Percentiles rank a stretch among this genome's conserved stretches.
phyloP scores from a whole-genome alignment of 2,113 vertebrate genomes.

The Caranx melampygus region DNA sequence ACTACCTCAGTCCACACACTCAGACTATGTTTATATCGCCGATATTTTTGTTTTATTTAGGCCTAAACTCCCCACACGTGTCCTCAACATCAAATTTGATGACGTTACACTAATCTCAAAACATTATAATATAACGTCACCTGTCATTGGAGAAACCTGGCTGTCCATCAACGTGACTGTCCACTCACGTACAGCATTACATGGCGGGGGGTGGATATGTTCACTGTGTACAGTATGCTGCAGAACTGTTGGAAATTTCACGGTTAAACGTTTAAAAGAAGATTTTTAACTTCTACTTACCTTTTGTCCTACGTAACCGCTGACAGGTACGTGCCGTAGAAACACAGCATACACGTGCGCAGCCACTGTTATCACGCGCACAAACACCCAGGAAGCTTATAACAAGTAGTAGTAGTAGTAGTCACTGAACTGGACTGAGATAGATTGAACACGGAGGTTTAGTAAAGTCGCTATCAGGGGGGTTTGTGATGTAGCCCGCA shows the following conservation, averaged over 20 bases:
- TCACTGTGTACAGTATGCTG: constrained; percentile 89
- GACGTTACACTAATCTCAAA: constrained; percentile 83
- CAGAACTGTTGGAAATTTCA: constrained; percentile 78
- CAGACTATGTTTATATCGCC: background rate
- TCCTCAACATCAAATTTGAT: constrained; percentile 67
- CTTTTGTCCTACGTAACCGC: constrained; percentile 56
- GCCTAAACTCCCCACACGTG: constrained; percentile 60
- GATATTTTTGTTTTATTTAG: constrained; percentile 28
- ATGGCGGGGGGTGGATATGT: constrained; percentile 85
- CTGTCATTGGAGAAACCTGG: constrained; percentile 79
- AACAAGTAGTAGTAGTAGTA: constrained; percentile 53
- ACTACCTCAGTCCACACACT: background rate
- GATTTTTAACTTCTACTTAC: constrained; percentile 66
- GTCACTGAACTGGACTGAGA: constrained; percentile 35
- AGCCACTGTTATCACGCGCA: constrained; percentile 63
- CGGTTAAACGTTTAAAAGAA: constrained; percentile 56
- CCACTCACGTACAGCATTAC: constrained; percentile 87
- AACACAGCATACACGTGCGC: constrained; percentile 9
- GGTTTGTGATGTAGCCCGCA: constrained; percentile 7
- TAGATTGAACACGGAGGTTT: constrained; percentile 41
- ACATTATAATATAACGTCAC: constrained; percentile 80
- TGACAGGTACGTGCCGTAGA: constrained; percentile 81
- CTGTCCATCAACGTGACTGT: constrained; percentile 83
- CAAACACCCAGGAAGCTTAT: constrained; percentile 84
- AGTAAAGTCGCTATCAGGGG: constrained; percentile 1